Conservation (phyloP, 2,113 vertebrate genomes). For the Poeciliopsis retropinna region DNA sequence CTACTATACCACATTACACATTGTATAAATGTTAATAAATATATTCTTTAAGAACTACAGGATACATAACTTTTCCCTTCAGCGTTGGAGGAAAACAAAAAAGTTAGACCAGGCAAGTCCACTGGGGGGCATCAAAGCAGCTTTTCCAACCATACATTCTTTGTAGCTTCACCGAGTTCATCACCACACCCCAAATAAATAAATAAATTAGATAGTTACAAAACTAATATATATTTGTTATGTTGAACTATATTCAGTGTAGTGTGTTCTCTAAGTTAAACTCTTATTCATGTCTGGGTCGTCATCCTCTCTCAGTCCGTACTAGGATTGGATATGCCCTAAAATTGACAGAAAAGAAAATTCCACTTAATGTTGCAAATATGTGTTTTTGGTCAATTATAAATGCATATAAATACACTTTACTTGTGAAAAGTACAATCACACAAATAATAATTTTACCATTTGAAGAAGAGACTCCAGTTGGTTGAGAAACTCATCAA, state of each 20-base stretch:
- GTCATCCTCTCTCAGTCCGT: slow-evolving; percentile 8
- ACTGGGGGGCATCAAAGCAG: slow-evolving; percentile 67
- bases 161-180: slow-evolving; percentile 22
- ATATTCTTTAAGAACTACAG: slow-evolving; percentile 63
- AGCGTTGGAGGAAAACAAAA: slow-evolving; percentile 4
- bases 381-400: background rate
- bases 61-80: slow-evolving; percentile 46
- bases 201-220: slow-evolving; percentile 71
- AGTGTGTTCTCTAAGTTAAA: slow-evolving; percentile 71
- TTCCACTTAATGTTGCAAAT: background rate
- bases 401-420: background rate
- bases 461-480: slow-evolving; percentile 64
- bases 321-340: slow-evolving; percentile 30
- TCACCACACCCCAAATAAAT: slow-evolving; percentile 59
- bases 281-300: slow-evolving; percentile 4
- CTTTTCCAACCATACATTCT: slow-evolving; percentile 27
- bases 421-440: background rate
- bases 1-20: slow-evolving; percentile 38
- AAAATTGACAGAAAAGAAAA: background rate
- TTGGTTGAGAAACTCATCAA: slow-evolving; percentile 48
- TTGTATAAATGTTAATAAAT: slow-evolving; percentile 44
- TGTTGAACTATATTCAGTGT: slow-evolving; percentile 40
- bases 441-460: slow-evolving; percentile 39
- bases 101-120: slow-evolving; percentile 22
- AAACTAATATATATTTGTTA: slow-evolving; percentile 15